Evolutionary conservation across 92 coral and sea anemone species (phyloP), one percentile per base, ranked within the genome.

Genomic region (Heliopora coerulea): DNA sequence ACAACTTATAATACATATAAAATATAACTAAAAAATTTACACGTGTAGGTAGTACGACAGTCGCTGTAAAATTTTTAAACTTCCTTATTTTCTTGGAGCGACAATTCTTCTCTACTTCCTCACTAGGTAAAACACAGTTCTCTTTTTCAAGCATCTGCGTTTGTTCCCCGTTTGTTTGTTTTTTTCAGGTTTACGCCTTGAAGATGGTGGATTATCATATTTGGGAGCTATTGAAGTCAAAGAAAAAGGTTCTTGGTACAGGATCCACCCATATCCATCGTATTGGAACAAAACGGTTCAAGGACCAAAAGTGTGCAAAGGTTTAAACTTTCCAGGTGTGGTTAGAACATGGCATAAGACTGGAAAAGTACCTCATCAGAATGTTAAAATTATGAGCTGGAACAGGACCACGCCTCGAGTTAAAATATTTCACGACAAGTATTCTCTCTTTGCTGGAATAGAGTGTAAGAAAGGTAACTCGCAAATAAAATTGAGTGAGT

Each of bases 381-480:
- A 2, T 3, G 18, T 29, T 0, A 63, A 1, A 3, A 63, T 63
- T 34, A 14, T 3, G 26, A 63, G 7, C 18, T 34, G 49, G 50
- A 21, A 19, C 28, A 52, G 50, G 37, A 37, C 50, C 18, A 29
- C n/a, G n/a, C n/a, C n/a, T n/a, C n/a, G 30, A 63, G 23, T 37
- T n/a, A 37, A 37, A 23, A 24, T 34, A 14, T 5, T 2, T n/a
- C 26, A 9, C 4, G 35, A 34, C 29, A 18, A 0, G 15, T 24
- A 32, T 1, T 26, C 50, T 17, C 18, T 1, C 8, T 8, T 63
- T 37, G 29, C 32, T 63, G 70, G 70, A 19, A 26, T 63, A 35
- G 37, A 49, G 8, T 63, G 67, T 24, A 15, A 30, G 27, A 61
- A 61, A 61, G 67, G 67, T 61, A 61, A 8, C 44, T n/a, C n/a